Conservation (phyloP, 2,888 invertebrate species). For the Nemotelus pantherinus region DNA sequence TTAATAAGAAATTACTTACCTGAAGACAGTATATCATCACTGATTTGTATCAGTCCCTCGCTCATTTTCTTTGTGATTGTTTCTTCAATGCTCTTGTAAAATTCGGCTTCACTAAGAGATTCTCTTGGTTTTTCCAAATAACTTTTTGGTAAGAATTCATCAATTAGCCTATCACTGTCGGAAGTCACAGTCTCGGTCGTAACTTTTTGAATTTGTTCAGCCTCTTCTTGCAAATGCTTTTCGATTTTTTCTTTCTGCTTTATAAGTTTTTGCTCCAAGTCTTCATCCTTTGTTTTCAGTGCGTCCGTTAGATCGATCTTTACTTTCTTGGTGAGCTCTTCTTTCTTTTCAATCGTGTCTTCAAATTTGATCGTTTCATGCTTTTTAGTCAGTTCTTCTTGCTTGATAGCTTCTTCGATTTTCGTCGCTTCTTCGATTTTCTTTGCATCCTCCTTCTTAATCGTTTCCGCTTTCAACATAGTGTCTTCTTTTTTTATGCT, state of each 20-base stretch:
- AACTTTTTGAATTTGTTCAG: constrained; percentile 43
- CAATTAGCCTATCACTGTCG: constrained; percentile 37
- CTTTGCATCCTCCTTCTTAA: constrained; percentile 13
- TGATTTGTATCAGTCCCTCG: constrained; percentile 60
- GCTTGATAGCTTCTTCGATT: constrained; percentile 16
- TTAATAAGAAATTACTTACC: constrained; percentile 40
- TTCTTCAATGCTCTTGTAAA: constrained; percentile 63
- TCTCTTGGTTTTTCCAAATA: constrained; percentile 58
- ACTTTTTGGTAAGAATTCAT: constrained; percentile 53
- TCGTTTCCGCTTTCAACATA: constrained; percentile 13
- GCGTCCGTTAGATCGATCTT: constrained; percentile 38
- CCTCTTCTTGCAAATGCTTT: constrained; percentile 29
- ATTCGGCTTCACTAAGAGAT: constrained; percentile 62
- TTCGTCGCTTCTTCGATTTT: constrained; percentile 15
- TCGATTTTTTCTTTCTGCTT: constrained; percentile 52
- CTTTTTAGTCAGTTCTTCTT: constrained; percentile 10
- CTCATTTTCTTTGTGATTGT: constrained; percentile 63
- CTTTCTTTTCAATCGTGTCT: not conserved
- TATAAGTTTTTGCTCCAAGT: constrained; percentile 49
- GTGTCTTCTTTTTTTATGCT: constrained; percentile 13
- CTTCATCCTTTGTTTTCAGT: constrained; percentile 44
- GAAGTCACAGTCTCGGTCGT: constrained; percentile 32
- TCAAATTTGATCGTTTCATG: constrained; percentile 29
- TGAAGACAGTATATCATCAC: constrained; percentile 56
- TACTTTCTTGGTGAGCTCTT: constrained; percentile 14